Conservation (phyloP, 35 echinoderm and acorn worm genomes). For the Chiridota heheva region DNA sequence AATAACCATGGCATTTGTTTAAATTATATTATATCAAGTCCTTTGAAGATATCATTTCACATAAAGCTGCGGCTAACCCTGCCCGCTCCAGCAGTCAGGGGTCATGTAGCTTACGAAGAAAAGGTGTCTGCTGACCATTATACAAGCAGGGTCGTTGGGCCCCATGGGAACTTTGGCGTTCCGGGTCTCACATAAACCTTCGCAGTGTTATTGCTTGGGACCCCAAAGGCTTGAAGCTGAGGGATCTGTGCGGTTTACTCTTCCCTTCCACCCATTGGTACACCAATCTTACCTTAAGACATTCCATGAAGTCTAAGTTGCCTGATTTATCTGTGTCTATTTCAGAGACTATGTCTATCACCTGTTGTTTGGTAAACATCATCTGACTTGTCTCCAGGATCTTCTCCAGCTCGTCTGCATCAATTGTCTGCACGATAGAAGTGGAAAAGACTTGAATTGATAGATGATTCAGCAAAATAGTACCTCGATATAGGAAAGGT, state of each 20-base stretch:
- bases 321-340: conserved; percentile 81
- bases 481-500: no score
- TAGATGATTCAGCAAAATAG: no score
- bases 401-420: conserved; percentile 80
- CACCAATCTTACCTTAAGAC: conserved; percentile 87
- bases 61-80: not conserved
- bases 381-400: conserved; percentile 74
- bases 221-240: no score
- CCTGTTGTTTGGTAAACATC: conserved; percentile 93
- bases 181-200: no score
- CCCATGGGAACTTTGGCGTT: no score
- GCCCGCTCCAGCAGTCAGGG: no score
- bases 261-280: not conserved
- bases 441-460: not conserved
- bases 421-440: conserved; percentile 64
- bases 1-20: not conserved
- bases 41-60: not conserved
- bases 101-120: no score
- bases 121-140: no score
- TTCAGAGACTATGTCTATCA: conserved; percentile 81
- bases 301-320: conserved; percentile 92
- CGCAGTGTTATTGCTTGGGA: no score
- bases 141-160: no score
- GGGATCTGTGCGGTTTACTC: no score
- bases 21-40: not conserved